Evolutionary conservation across 2,113 vertebrate genomes (phyloP).

Genomic region (Atlantisia rogersi): DNA sequence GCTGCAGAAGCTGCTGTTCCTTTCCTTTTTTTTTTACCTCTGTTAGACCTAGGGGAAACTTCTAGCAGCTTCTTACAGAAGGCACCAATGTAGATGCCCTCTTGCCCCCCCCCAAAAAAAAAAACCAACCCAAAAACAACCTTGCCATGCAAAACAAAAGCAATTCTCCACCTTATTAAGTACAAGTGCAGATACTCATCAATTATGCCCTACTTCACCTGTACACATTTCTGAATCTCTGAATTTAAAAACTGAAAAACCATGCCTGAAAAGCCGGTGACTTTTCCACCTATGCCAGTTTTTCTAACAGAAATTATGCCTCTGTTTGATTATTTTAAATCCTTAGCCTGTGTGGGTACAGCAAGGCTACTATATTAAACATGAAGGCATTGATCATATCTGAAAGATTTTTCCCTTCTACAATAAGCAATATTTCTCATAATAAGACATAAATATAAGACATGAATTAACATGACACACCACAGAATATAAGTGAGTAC

Average conservation of each 20-base stretch:
- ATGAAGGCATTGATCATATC: not conserved
- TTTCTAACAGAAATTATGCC: not conserved
- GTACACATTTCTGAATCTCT: not conserved
- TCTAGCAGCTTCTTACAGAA: too few relatives aligned
- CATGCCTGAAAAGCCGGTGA: not conserved
- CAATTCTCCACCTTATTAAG: not conserved
- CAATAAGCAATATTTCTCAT: constrained; percentile 35
- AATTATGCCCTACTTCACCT: not conserved
- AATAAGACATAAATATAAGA: constrained; percentile 25
- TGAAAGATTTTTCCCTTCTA: constrained; percentile 13
- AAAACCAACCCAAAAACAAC: too few relatives aligned
- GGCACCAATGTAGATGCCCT: too few relatives aligned
- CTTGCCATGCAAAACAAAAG: too few relatives aligned
- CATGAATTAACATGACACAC: constrained; percentile 1
- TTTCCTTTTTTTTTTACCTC: too few relatives aligned
- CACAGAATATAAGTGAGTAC: not conserved
- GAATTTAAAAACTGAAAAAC: not conserved
- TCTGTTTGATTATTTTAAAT: not conserved
- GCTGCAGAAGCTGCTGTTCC: too few relatives aligned
- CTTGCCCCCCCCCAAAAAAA: too few relatives aligned
- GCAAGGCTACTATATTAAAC: not conserved
- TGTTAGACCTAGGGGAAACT: too few relatives aligned
- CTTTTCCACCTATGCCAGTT: not conserved
- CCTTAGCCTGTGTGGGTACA: not conserved
- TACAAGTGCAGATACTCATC: not conserved